Evolutionary conservation across 1,140 invertebrate genomes (phyloP), one percentile per base, ranked within the genome.

Genomic region (Hypsibius dujardini): DNA sequence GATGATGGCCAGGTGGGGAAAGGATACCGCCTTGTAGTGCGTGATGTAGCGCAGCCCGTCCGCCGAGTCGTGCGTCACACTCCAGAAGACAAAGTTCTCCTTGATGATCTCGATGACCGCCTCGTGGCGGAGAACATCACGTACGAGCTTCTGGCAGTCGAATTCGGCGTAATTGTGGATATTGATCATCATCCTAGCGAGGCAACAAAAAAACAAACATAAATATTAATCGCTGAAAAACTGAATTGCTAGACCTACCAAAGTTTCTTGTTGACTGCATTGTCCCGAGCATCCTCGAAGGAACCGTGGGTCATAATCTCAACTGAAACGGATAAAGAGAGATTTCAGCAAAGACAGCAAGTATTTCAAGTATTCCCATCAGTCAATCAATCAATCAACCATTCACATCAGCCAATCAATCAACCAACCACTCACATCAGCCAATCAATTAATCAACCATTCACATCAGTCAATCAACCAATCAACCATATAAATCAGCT

Each of bases 81-180:
- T 12, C 62, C 62, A 67, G 62, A 67, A 67, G 12, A 67, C 62
- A 67, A 67, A 67, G 42, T 67, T 67, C 62, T 67, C 62, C 42
- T 7, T 3, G 42, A 67, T 67, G 62, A 67, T 67, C 42, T 67
- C 62, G 3, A 15, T 12, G 12, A 67, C 62, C 12, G 62, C 62
- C 42, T 67, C 62, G 62, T 67, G 62, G 12, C 7, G 3, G 12
- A 67, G 42, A 67, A 12, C 12, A 15, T 67, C 62, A 42, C 62
- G 62, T 7, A 67, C 45, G 12, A 67, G 42, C 3, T 7, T 12
- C 62, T 67, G 62, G 42, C 62, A 67, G 42, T 7, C 62, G 45
- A 67, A 67, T 42, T 67, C 62, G 12, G 12, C 42, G 45, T 67
- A 67, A 12, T 67, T 67, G 42, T 67, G 62, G 62, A 67, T 67